These are phyloP conservation scores for Cossypha polioptera DNA, from an alignment of 2,797 vertebrate species.

Conservation along the genomic window DNA sequence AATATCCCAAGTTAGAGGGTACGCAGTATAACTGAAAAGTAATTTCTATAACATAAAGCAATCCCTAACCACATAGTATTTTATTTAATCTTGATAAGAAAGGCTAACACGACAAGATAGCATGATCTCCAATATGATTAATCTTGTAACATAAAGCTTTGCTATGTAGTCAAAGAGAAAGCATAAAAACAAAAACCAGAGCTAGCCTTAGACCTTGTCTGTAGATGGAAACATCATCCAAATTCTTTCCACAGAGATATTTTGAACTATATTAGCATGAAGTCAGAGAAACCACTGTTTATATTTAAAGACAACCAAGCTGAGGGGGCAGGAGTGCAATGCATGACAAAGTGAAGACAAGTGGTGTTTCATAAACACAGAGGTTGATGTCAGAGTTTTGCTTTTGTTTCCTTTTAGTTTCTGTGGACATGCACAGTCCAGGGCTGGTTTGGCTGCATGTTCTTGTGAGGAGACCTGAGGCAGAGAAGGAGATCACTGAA, in stretches of 20 bases:
- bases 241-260: background rate
- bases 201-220: background rate
- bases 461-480: background rate
- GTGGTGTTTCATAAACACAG: fast-evolving
- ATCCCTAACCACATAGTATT: background rate
- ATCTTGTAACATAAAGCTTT: background rate
- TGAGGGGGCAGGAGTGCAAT: fast-evolving
- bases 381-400: background rate
- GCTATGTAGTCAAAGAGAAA: background rate
- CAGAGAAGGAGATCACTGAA: background rate
- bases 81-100: background rate
- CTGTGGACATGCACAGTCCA: background rate
- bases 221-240: background rate
- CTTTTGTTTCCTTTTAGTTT: background rate
- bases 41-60: background rate
- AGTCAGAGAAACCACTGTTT: background rate
- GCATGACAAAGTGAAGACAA: background rate
- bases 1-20: background rate
- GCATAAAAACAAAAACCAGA: background rate
- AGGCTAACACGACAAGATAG: background rate
- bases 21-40: background rate
- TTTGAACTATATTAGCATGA: background rate
- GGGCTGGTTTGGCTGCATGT: fast-evolving
- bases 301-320: background rate
- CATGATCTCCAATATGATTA: background rate